These are phyloP conservation scores for Aptenodytes forsteri DNA, from an alignment of 2,113 vertebrate genomes.

Conservation along the genomic window DNA sequence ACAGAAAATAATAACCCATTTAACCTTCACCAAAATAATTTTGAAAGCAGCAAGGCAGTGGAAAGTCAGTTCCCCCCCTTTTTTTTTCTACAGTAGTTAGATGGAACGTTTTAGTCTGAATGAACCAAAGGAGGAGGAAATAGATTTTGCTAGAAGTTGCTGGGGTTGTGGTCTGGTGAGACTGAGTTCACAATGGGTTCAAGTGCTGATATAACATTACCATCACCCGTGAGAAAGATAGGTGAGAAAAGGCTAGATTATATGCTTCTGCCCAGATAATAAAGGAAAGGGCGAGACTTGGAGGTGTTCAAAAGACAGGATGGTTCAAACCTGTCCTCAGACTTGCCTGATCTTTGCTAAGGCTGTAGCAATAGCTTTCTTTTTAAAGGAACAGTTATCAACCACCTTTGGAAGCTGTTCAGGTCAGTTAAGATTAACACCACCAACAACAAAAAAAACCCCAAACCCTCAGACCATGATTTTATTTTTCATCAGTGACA, in stretches of 20 bases:
- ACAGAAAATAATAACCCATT: not conserved
- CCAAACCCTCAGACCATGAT: not conserved
- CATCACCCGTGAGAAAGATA: not conserved
- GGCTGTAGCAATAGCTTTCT: not conserved
- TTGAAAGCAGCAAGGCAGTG: not conserved
- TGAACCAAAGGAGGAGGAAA: not conserved
- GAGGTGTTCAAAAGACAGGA: not conserved
- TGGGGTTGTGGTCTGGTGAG: not conserved
- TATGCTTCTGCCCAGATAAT: not conserved
- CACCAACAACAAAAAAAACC: not conserved
- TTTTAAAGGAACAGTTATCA: not conserved
- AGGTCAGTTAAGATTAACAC: not conserved
- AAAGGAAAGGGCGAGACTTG: not conserved
- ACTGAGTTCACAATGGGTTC: not conserved
- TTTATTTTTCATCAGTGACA: not conserved
- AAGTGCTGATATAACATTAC: not conserved
- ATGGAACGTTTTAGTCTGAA: not conserved
- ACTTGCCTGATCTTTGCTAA: not conserved
- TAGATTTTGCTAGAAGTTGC: not conserved
- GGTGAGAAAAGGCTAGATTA: not conserved
- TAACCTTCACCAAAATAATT: not conserved
- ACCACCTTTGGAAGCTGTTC: not conserved
- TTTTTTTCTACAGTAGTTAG: not conserved
- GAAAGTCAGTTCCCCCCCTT: not conserved
- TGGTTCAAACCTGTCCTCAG: not conserved